Evolutionary conservation across 2,113 vertebrate genomes (phyloP), one percentile per base, ranked within the genome.

Genomic region (Casuarius casuarius): DNA sequence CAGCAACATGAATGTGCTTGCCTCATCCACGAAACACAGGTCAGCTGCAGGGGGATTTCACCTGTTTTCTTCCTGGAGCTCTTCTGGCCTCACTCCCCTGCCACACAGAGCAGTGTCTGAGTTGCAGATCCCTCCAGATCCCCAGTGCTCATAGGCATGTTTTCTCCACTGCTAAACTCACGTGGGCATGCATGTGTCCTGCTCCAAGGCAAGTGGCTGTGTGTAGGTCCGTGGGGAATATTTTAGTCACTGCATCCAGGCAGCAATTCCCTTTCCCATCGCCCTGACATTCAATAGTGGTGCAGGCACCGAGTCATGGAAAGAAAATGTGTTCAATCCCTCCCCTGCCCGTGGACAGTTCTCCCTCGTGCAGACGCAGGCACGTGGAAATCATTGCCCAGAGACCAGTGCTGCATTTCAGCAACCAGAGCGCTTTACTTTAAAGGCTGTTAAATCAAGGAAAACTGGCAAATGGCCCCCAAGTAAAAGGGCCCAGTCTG

Each of bases 331-430:
- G 91, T 70, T 92, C 81, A 38, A 10, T 87, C 74, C 79, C 72
- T 81, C 51, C 74, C 33, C 79, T 70, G 80, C 63, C 71, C 33
- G 4, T 7, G 71, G 82, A 73, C 26, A 1, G 42, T 14, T 56
- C 38, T 78, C 74, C 87, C 71, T 76, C 46, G 73, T 46, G 92
- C 88, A 25, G 79, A 33, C 0, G 79, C 92, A 93, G 79, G 90
- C 92, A 81, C 77, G 90, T 75, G 94, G 95, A 96, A 96, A 93
- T 89, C 96, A 91, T 65, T n/a, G 92, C 90, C 89, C 1, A 2
- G 10, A 70, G 85, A 82, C 48, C 75, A 78, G 86, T 0, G 6
- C 71, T 65, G 82, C 48, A 4, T 14, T 74, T 89, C 76, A 31
- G 96, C 72, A 42, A 1, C 15, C 10, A 1, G 10, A n/a, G 78